Evolutionary conservation across 1,140 invertebrate species (phyloP).

Genomic region (Aphelinus certus): DNA sequence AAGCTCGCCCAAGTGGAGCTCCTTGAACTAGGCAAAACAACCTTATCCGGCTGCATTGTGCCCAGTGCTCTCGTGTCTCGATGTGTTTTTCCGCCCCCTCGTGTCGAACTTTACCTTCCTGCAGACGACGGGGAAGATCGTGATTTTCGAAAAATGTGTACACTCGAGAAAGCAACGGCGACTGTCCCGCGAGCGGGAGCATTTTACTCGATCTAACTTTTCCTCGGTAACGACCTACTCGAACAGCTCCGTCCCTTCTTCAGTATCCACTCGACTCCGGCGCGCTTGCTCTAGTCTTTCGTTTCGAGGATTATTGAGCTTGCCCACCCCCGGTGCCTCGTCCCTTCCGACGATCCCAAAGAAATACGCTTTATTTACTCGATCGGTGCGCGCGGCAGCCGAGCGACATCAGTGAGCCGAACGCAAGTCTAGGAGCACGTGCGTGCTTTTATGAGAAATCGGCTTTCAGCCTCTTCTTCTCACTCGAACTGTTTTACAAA

Average conservation of each 20-base stretch:
- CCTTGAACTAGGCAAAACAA: conserved; percentile 3
- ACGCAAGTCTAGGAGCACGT: too few species aligned
- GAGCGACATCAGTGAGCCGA: too few species aligned
- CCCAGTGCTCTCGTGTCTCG: background rate
- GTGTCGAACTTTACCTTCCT: conserved; percentile 29
- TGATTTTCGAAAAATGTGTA: conserved; percentile 39
- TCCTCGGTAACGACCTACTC: conserved; percentile 30
- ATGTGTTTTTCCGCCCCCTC: background rate
- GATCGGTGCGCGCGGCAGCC: conserved; percentile 8
- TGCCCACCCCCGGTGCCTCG: too few species aligned
- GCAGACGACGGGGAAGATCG: conserved; percentile 12
- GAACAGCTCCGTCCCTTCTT: conserved; percentile 26
- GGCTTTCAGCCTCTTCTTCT: too few species aligned
- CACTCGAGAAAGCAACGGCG: conserved; percentile 4
- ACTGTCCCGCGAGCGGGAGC: background rate
- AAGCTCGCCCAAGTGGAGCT: background rate
- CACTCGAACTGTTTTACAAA: too few species aligned
- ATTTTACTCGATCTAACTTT: conserved; percentile 39
- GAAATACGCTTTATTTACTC: conserved; percentile 64
- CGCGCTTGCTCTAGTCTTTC: conserved; percentile 31
- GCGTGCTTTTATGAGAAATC: too few species aligned
- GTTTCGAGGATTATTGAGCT: conserved; percentile 64
- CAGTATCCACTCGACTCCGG: conserved; percentile 33
- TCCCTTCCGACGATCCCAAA: conserved; percentile 61
- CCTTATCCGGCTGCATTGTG: background rate